These are phyloP conservation scores for Acronicta leporina DNA, from an alignment of 2,888 invertebrate genomes.

Conservation along the genomic window DNA sequence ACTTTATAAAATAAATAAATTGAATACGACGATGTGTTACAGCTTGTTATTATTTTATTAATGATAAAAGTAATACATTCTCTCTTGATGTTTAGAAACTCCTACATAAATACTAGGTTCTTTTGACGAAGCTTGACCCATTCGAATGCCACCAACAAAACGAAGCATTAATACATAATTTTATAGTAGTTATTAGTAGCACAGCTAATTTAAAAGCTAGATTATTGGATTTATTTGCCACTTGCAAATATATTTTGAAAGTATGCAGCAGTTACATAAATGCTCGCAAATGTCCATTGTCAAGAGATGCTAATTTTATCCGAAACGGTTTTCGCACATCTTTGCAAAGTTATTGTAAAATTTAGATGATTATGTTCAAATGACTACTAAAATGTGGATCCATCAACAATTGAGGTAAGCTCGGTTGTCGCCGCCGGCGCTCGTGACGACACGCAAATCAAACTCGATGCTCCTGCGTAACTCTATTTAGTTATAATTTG, in stretches of 20 bases:
- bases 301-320: constrained; percentile 35
- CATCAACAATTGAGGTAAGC: constrained; percentile 41
- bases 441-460: constrained; percentile 80
- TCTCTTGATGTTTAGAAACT: too few species aligned
- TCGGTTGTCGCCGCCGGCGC: constrained; percentile 62
- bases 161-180: too few species aligned
- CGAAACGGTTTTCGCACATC: constrained; percentile 33
- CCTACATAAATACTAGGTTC: too few species aligned
- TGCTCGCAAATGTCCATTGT: constrained; percentile 9
- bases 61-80: background rate
- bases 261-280: background rate
- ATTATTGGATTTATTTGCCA: constrained; percentile 1
- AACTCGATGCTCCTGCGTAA: constrained; percentile 69
- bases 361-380: constrained; percentile 53
- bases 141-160: too few species aligned
- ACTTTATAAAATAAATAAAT: constrained; percentile 12
- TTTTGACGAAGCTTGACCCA: background rate
- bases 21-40: constrained; percentile 6
- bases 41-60: background rate
- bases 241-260: constrained; percentile 2
- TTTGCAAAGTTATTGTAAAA: constrained; percentile 39
- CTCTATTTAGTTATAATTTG: constrained; percentile 67
- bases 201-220: background rate
- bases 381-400: constrained; percentile 54
- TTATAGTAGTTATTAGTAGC: too few species aligned